Base-by-base conservation (phyloP, 2,888 invertebrate species). In the Eristalinus aeneus region DNA sequence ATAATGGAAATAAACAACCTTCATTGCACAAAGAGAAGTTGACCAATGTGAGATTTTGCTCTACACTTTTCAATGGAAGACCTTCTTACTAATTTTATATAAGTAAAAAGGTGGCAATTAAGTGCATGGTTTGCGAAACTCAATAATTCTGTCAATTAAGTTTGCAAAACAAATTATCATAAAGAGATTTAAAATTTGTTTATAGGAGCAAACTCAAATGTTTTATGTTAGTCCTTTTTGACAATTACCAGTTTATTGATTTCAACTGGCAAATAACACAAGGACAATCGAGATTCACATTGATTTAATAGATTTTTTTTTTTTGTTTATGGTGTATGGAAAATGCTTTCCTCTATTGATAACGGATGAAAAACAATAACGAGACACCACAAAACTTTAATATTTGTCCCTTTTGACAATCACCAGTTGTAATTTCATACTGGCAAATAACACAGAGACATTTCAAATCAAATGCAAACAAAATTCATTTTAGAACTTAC, bases 401-500 rank as follows among this genome's bases (percentile, higher is more conserved):
- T 92, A 72, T 92, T 72, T 88, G 92, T 91, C 91, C 90, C 90
- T 88, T 90, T 90, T 90, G 92, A 91, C 91, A 89, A 90, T 91
- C 89, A 88, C 90, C 89, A 90, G 89, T 84, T 89, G 67, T 20
- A 0, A 61, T 34, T 80, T 77, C 88, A 87, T 16, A 85, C 89
- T 90, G 90, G 90, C 90, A 90, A 92, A 91, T 63, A 91, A 90
- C 92, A 91, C 91, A 89, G 90, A 90, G 90, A 91, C 92, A 88
- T 75, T 87, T 16, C 23, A 39, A 23, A 67, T 54, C 22, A 23
- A 27, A 4, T 16, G n/a, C n/a, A n/a, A n/a, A n/a, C n/a, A n/a
- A 1, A 34, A 22, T 20, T 6, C 4, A 53, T 12, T 22, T 9
- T 1, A n/a, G 0, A 11, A 89, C 91, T 91, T 93, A 98, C 98